A percentile compares a stretch with the other conserved stretches of the same genome.
phyloP scores from a whole-genome alignment of 2,113 vertebrate genomes.

The Albula glossodonta region DNA sequence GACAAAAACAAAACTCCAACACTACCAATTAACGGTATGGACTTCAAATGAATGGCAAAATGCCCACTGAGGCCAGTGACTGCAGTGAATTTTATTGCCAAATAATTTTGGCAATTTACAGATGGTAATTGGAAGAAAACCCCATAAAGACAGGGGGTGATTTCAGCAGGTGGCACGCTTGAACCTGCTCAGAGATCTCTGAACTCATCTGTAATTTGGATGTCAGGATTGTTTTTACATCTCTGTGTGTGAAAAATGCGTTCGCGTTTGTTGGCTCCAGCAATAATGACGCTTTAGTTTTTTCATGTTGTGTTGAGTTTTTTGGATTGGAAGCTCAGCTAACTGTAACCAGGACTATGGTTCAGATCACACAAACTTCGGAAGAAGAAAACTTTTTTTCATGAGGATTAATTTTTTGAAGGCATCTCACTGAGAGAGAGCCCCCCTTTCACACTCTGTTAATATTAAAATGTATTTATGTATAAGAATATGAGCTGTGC shows the following conservation, averaged over 20 bases:
- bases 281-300: not conserved
- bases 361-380: not conserved
- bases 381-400: not conserved
- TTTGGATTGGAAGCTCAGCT: not conserved
- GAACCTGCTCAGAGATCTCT: conserved; percentile 49
- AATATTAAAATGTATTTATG: not conserved
- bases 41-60: conserved; percentile 26
- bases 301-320: not conserved
- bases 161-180: conserved; percentile 30
- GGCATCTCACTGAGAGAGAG: not conserved
- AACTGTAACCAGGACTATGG: not conserved
- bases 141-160: conserved; percentile 3
- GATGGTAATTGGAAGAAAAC: conserved; percentile 24
- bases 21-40: conserved; percentile 7
- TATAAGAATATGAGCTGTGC: no score
- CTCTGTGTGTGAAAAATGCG: conserved; percentile 36
- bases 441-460: not conserved
- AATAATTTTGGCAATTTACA: conserved; percentile 36
- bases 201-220: conserved; percentile 57
- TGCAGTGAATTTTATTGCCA: conserved; percentile 25
- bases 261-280: conserved; percentile 28
- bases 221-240: conserved; percentile 47
- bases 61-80: conserved; percentile 8
- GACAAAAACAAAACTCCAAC: not conserved
- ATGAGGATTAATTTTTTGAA: not conserved